A percentile compares a stretch with the other conserved stretches of the same genome.
These are phyloP conservation scores for Melanotaenia maccullochi DNA, from an alignment of 2,797 vertebrate genomes.

Conservation along the genomic window DNA sequence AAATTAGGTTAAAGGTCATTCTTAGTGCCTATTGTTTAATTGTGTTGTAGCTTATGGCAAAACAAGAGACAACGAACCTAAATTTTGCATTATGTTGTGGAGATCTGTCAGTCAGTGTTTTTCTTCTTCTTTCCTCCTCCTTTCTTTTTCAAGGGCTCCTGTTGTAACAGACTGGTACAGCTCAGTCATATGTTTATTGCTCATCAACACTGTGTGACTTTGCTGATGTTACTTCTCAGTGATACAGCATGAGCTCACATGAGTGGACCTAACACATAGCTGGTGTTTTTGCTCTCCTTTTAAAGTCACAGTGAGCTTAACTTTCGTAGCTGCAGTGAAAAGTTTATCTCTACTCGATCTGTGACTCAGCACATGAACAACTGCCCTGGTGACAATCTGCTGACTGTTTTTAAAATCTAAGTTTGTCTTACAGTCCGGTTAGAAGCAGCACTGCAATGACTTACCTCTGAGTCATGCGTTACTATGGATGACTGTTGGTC, in stretches of 20 bases:
- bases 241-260: slow-evolving; percentile 40
- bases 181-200: slow-evolving; percentile 51
- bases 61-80: not conserved
- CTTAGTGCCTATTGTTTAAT: not conserved
- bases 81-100: not conserved
- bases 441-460: slow-evolving; percentile 45
- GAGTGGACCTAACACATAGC: slow-evolving; percentile 40
- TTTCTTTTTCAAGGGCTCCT: slow-evolving; percentile 10
- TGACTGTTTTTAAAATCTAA: slow-evolving; percentile 37
- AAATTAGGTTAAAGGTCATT: too few relatives aligned
- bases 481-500: slow-evolving; percentile 59
- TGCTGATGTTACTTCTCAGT: slow-evolving; percentile 64
- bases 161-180: slow-evolving; percentile 23
- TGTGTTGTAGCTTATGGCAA: not conserved
- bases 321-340: slow-evolving; percentile 9
- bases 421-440: slow-evolving; percentile 19
- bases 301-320: slow-evolving; percentile 18
- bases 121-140: not conserved
- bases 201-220: slow-evolving; percentile 61
- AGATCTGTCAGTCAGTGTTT: not conserved
- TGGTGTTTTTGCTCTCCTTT: slow-evolving; percentile 31
- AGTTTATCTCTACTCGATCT: slow-evolving; percentile 23
- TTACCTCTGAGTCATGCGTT: slow-evolving; percentile 64
- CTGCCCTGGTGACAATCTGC: slow-evolving; percentile 35
- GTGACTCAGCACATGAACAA: slow-evolving; percentile 47